phyloP scores from a whole-genome alignment of 2,888 invertebrate species.

The Macroteleia sp. region DNA sequence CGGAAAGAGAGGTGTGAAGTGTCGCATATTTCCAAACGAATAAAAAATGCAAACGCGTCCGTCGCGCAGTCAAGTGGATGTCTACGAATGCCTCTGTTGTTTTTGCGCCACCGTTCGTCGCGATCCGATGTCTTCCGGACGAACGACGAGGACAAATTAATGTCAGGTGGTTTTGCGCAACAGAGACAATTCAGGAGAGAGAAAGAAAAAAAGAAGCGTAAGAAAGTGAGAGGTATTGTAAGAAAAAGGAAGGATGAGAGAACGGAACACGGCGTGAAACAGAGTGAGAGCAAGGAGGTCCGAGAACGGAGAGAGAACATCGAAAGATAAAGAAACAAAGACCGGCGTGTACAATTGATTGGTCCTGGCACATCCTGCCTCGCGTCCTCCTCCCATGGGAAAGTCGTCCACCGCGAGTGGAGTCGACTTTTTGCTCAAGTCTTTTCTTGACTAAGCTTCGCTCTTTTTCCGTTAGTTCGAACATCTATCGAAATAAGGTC shows the following conservation, averaged over 20 bases:
- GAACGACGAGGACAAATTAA: constrained; percentile 60
- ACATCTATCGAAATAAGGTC: constrained; percentile 66
- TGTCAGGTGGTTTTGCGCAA: constrained; percentile 58
- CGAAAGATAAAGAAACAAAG: constrained; percentile 72
- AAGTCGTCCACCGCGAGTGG: constrained; percentile 78
- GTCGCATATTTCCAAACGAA: constrained; percentile 2
- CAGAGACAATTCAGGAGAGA: constrained; percentile 28
- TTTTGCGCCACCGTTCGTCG: constrained; percentile 33
- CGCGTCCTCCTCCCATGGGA: constrained; percentile 79
- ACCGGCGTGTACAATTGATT: constrained; percentile 83
- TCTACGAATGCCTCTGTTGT: constrained; percentile 28
- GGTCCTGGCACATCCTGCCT: constrained; percentile 82
- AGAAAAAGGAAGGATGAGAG: constrained; percentile 46
- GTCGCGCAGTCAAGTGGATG: constrained; percentile 43
- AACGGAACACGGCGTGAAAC: constrained; percentile 15
- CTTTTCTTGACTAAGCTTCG: constrained; percentile 67
- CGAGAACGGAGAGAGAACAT: constrained; percentile 61
- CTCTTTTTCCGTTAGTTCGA: constrained; percentile 65
- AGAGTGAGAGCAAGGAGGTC: constrained; percentile 38
- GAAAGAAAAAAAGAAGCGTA: constrained; percentile 38
- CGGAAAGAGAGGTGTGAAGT: not conserved
- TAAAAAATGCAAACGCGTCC: constrained; percentile 8
- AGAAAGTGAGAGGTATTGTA: constrained; percentile 54
- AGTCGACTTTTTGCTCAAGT: constrained; percentile 62
- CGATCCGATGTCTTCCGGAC: constrained; percentile 52